Evolutionary conservation across 2,113 vertebrate genomes (phyloP).

Genomic region (Fulica atra): DNA sequence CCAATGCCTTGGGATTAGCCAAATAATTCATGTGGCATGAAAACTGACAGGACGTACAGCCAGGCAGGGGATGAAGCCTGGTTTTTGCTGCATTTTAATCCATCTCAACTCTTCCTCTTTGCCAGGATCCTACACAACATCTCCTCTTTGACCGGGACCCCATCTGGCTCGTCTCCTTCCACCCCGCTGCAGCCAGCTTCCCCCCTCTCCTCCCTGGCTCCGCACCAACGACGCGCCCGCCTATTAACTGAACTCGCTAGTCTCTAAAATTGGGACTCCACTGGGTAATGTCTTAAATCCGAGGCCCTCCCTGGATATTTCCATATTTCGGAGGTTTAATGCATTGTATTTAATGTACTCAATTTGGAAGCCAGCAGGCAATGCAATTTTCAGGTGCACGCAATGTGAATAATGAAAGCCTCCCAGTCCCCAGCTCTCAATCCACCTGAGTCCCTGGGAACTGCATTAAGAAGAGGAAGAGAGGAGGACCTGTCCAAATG

Average conservation of each 20-base stretch:
- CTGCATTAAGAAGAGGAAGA: not conserved
- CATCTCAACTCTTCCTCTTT: not conserved
- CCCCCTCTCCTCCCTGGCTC: not conserved
- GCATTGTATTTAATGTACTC: constrained; percentile 25
- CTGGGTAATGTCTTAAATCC: not conserved
- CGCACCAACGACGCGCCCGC: not conserved
- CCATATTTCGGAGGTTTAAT: constrained; percentile 27
- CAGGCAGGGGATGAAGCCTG: not conserved
- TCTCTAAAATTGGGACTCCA: not conserved
- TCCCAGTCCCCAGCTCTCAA: not conserved
- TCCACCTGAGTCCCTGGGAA: constrained; percentile 30
- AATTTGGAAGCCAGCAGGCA: constrained; percentile 44
- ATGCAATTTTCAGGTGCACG: constrained; percentile 29
- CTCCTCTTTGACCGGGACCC: not conserved
- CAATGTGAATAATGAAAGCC: not conserved
- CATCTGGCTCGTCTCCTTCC: not conserved
- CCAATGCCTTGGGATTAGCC: too few relatives aligned
- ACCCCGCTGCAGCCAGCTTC: not conserved
- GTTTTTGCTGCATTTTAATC: not conserved
- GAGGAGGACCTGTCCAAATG: not conserved
- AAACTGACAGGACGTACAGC: fast-evolving
- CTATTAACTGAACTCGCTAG: not conserved
- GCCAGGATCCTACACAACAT: not conserved
- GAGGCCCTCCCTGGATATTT: constrained; percentile 8
- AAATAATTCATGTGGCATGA: not conserved